Conservation (phyloP, 2,113 vertebrate genomes). For the Cinclus mexicanus region DNA sequence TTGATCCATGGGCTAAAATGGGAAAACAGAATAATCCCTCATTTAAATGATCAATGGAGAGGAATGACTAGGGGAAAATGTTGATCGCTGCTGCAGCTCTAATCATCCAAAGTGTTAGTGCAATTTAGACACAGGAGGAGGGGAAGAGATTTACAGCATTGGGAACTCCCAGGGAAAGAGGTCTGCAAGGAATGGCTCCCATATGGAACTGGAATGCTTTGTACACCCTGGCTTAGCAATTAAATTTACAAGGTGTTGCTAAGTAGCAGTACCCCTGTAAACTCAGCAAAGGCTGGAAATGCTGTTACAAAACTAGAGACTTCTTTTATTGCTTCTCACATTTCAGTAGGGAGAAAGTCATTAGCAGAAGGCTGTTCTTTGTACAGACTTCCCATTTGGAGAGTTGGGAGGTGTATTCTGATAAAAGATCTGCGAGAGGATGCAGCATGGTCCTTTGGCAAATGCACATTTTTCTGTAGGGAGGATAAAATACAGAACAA, state of each 20-base stretch:
- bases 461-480: neutral
- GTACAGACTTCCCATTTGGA: slow-evolving; percentile 48
- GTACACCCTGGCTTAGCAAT: slow-evolving; percentile 51
- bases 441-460: neutral
- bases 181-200: slow-evolving; percentile 58
- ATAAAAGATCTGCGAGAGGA: neutral
- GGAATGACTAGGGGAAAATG: slow-evolving; percentile 42
- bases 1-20: slow-evolving; percentile 53
- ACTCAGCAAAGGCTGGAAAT: slow-evolving; percentile 56
- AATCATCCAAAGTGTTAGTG: slow-evolving; percentile 61
- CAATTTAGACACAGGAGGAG: slow-evolving; percentile 8
- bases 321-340: slow-evolving; percentile 63
- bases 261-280: slow-evolving; percentile 48
- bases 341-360: slow-evolving; percentile 52
- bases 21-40: slow-evolving; percentile 66
- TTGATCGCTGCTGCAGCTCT: slow-evolving; percentile 3
- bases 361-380: slow-evolving; percentile 55
- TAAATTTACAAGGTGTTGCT: slow-evolving; percentile 66
- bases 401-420: neutral
- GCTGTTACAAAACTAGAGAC: slow-evolving; percentile 29
- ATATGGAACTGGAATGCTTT: slow-evolving; percentile 65
- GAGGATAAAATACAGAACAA: neutral
- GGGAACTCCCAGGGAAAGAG: slow-evolving; percentile 31
- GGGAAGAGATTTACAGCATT: slow-evolving; percentile 47
- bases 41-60: slow-evolving; percentile 67